Conservation (phyloP, 2,797 vertebrate species). For the Parotocinclus haroldoi region DNA sequence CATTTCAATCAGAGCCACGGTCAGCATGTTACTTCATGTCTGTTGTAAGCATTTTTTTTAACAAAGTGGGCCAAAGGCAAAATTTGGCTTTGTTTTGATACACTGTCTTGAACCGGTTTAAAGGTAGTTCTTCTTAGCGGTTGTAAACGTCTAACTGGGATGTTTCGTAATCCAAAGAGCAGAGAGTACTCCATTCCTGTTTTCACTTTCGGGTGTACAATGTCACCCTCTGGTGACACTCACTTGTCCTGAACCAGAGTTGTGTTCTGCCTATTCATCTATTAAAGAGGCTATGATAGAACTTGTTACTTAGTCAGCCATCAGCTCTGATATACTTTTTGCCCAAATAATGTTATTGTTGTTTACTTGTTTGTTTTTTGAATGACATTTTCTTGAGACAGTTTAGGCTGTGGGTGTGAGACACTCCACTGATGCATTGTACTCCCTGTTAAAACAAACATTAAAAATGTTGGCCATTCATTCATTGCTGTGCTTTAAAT, state of each 20-base stretch:
- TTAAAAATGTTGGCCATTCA: no score
- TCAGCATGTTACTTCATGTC: conserved; percentile 12
- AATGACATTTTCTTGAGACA: neutral
- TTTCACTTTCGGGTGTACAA: conserved; percentile 44
- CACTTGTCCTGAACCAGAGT: conserved; percentile 20
- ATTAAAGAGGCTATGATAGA: conserved; percentile 16
- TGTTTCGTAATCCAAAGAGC: neutral
- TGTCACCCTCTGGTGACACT: conserved; percentile 16
- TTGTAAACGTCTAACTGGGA: neutral
- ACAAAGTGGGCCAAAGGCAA: neutral
- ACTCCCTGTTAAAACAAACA: no score
- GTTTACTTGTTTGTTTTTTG: conserved; percentile 5
- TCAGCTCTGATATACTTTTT: conserved; percentile 1
- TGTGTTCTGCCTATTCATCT: neutral
- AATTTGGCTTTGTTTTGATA: neutral
- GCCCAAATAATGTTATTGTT: neutral
- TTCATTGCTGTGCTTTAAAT: no score
- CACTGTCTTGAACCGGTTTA: neutral
- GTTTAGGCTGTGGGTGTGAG: neutral
- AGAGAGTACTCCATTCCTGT: conserved; percentile 18
- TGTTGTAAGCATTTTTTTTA: neutral
- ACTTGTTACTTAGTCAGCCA: conserved; percentile 14
- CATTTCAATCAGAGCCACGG: neutral
- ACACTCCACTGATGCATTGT: neutral
- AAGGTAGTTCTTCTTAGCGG: neutral